Percentiles rank a stretch among this genome's conserved stretches.
These are phyloP conservation scores for Zaprionus davidi DNA, from an alignment of 1,140 invertebrate genomes.

Conservation along the genomic window DNA sequence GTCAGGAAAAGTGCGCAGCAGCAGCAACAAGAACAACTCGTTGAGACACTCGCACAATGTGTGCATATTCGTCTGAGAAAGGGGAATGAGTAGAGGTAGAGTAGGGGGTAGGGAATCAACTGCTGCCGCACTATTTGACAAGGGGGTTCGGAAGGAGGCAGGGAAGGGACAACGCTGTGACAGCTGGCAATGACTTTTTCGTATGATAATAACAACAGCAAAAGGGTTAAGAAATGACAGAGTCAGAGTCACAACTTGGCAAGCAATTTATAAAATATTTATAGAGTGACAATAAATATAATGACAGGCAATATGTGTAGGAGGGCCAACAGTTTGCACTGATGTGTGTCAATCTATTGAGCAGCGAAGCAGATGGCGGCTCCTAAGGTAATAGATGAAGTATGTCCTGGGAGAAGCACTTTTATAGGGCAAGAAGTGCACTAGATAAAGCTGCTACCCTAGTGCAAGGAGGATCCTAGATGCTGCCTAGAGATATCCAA, in stretches of 20 bases:
- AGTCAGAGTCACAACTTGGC: constrained; percentile 60
- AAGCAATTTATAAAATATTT: constrained; percentile 80
- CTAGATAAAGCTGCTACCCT: no score
- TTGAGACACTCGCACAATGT: constrained; percentile 21
- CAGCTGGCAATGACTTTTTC: constrained; percentile 78
- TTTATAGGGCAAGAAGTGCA: no score
- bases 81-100: not conserved
- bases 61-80: constrained; percentile 38
- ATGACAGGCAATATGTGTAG: constrained; percentile 33
- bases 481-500: no score
- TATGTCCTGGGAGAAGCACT: not conserved
- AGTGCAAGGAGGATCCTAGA: no score
- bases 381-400: not conserved
- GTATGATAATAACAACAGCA: constrained; percentile 63
- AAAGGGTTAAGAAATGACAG: constrained; percentile 78
- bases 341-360: constrained; percentile 25
- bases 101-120: not conserved
- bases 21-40: constrained; percentile 15
- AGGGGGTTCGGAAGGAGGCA: not conserved
- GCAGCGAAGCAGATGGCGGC: not conserved
- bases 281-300: constrained; percentile 75
- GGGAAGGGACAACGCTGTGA: constrained; percentile 40
- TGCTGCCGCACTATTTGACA: not conserved
- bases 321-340: constrained; percentile 15
- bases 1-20: constrained; percentile 45